A percentile compares a stretch with the other conserved stretches of the same genome.
These are phyloP conservation scores for Sminthurinus signatus DNA, from an alignment of 1,140 invertebrate species.

Conservation along the genomic window DNA sequence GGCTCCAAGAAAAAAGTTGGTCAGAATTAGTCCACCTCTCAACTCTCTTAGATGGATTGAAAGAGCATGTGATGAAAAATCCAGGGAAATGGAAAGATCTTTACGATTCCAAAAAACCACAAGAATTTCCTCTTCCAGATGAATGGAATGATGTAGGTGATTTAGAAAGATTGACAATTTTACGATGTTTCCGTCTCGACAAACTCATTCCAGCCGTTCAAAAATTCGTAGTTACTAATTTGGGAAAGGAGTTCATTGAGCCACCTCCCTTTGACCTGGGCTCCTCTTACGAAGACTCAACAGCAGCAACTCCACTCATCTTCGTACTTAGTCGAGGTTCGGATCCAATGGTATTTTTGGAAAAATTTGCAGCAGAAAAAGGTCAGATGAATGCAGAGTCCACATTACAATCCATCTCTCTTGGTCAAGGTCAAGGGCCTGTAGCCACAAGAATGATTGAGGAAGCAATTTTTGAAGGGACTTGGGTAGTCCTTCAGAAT, in stretches of 20 bases:
- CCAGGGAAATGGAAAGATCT: conserved; percentile 63
- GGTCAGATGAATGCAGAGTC: conserved; percentile 60
- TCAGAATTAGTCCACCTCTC: too few species aligned
- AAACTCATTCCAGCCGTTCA: conserved; percentile 69
- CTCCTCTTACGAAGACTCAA: conserved; percentile 77
- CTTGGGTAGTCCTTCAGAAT: conserved; percentile 91
- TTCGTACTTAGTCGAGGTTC: conserved; percentile 85
- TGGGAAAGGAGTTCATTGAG: conserved; percentile 75
- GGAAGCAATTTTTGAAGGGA: conserved; percentile 62
- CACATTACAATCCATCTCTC: conserved; percentile 74
- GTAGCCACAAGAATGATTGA: conserved; percentile 74
- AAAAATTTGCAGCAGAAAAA: conserved; percentile 74
- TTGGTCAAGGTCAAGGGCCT: conserved; percentile 85
- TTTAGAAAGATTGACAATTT: conserved; percentile 52
- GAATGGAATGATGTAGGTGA: conserved; percentile 57
- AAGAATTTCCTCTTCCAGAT: conserved; percentile 58
- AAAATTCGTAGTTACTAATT: conserved; percentile 64
- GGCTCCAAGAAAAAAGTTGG: conserved; percentile 83
- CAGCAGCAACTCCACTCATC: conserved; percentile 72
- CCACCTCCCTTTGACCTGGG: conserved; percentile 80
- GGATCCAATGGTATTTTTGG: conserved; percentile 78
- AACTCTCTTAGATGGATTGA: conserved; percentile 56
- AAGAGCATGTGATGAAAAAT: conserved; percentile 52
- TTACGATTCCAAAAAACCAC: conserved; percentile 65
- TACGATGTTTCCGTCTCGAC: conserved; percentile 79